Evolutionary conservation across 2,888 invertebrate species (phyloP), one percentile per base, ranked within the genome.

Genomic region (Argyra leucocephala): DNA sequence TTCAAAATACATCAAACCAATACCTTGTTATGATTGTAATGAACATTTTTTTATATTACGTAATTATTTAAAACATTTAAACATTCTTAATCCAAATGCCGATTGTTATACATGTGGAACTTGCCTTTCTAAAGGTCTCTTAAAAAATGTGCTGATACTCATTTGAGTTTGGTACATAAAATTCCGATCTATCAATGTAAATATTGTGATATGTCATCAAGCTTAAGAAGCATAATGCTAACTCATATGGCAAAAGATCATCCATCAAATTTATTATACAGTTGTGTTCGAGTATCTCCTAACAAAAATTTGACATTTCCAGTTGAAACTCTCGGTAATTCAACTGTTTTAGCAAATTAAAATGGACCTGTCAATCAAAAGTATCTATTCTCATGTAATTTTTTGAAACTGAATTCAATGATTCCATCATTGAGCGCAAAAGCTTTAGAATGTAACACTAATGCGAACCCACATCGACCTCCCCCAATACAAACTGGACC

Each of bases 171-270:
- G 7, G 63, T 7, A 6, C 83, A 83, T 65, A 74, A 76, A 2
- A 77, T 81, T 62, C 76, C 75, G 63, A 76, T 76, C 23, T 82
- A 78, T 66, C 82, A 83, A 67, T 84, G 84, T 68, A 73, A 82
- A 3, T 82, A 82, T 70, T 84, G 84, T 69, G 61, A 73, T 0
- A 75, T 74, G 69, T 82, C 82, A 3, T 73, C 77, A 1, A 74
- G 77, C 18, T 72, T 72, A 1, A 69, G 74, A 2, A 73, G 74
- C 2, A 78, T 80, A 4, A 75, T 85, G 67, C 75, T 81, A 57
- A 73, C 72, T 12, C 86, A 86, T 75, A 78, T 84, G 66, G 78
- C 79, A 24, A 68, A 72, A 6, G 68, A 70, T n/a, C 83, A 83
- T 72, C 77, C 76, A 57, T 76, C 80, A 66, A 74, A 78, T 63